phyloP scores from a whole-genome alignment of 2,888 invertebrate genomes.

The Archaeoteleia sp. region DNA sequence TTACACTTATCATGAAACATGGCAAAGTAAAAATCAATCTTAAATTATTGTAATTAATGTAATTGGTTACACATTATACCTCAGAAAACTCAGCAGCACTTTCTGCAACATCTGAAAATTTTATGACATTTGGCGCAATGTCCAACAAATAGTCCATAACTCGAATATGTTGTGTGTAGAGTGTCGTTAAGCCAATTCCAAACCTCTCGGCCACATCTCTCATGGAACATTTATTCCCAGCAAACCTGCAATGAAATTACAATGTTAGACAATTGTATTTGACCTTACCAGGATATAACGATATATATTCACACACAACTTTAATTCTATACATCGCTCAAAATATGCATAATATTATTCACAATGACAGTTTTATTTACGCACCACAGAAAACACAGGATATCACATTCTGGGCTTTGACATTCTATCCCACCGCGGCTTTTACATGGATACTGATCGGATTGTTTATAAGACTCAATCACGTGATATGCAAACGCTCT shows the following conservation, averaged over 20 bases:
- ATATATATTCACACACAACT: too few relatives aligned
- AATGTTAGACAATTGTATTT: too few relatives aligned
- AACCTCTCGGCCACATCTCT: conserved; percentile 6
- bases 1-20: too few relatives aligned
- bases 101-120: not conserved
- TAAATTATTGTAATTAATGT: too few relatives aligned
- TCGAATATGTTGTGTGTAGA: not conserved
- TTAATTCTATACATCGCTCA: too few relatives aligned
- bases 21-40: too few relatives aligned
- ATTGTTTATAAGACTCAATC: too few relatives aligned
- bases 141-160: not conserved
- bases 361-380: too few relatives aligned
- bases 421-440: not conserved
- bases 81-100: not conserved
- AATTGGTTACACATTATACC: too few relatives aligned
- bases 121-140: not conserved
- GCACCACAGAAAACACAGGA: not conserved
- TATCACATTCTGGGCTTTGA: not conserved
- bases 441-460: not conserved
- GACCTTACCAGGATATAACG: too few relatives aligned
- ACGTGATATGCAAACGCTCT: not conserved
- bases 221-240: not conserved
- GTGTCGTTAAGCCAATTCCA: not conserved
- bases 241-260: not conserved
- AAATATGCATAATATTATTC: too few relatives aligned